A percentile compares a stretch with the other conserved stretches of the same genome.
These are phyloP conservation scores for Psittacula derbiana DNA, from an alignment of 2,797 vertebrate species.

Conservation along the genomic window DNA sequence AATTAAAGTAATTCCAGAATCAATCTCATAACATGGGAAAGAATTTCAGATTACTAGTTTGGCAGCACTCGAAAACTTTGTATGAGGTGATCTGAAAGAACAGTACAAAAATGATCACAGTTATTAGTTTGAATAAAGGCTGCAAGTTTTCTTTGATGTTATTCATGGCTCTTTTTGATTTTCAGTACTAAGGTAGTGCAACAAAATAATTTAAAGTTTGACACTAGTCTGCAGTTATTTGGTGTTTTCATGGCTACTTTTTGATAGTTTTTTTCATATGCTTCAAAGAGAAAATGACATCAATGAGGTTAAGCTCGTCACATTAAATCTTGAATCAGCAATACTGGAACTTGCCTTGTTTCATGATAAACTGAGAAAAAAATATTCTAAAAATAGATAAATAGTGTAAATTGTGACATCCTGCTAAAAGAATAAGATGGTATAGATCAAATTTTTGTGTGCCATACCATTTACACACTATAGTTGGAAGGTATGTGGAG, in stretches of 20 bases:
- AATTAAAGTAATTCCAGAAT: conserved; percentile 10
- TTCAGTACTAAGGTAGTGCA: neutral
- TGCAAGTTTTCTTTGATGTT: neutral
- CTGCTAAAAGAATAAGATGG: neutral
- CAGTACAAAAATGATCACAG: neutral
- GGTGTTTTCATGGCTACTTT: neutral
- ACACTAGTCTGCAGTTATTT: neutral
- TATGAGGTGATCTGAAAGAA: neutral
- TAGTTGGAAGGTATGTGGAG: neutral
- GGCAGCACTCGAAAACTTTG: neutral
- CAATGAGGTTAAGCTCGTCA: neutral
- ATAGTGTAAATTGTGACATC: neutral
- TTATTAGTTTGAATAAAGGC: neutral
- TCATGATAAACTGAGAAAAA: neutral
- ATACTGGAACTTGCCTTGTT: neutral
- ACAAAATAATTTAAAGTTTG: neutral
- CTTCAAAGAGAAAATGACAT: neutral
- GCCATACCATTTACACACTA: neutral
- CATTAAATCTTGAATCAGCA: neutral
- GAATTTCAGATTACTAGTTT: neutral
- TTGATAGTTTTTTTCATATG: neutral
- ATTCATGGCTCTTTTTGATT: neutral
- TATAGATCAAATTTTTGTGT: neutral
- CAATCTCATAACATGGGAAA: neutral
- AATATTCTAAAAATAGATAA: neutral